Base-by-base conservation (phyloP, 1,140 invertebrate species). In the Drosophila yakuba region DNA sequence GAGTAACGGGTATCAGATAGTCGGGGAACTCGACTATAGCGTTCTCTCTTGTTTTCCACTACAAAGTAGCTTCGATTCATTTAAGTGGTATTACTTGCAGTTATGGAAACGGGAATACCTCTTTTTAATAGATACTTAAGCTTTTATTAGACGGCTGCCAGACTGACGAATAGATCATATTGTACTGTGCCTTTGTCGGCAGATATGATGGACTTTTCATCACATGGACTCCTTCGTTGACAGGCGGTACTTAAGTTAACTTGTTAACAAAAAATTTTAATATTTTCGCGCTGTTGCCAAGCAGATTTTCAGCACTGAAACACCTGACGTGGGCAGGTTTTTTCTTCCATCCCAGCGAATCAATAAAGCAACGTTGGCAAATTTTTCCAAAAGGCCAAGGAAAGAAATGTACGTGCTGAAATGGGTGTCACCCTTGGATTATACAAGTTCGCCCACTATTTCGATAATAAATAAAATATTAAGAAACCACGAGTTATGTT, bases 401-500 rank as follows among this genome's bases (percentile, higher is more conserved):
- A 23, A 20, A 36, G 15, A 32, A 50, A 32, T 48, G 17, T 71
- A 71, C 67, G 64, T 71, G 67, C 67, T 2, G 41, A 69, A 50
- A 48, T 12, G n/a, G 41, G n/a, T 64, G 43, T 71, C 11, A 69
- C 17, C 43, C 52, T 4, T 47, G 63, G 63, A 56, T 69, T 69
- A 69, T 45, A 69, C 43, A 69, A 69, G 48, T 57, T 39, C 14
- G 17, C 38, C 63, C 63, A 32, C 44, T 39, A 64, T 50, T 41
- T 50, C 44, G 14, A 44, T 52, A 68, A 68, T 66, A 68, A 68
- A 67, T 52, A 43, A 68, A 61, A 56, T 69, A 69, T 35, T 69
- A 55, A 23, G n/a, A 38, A 44, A n/a, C 7, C 17, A 39, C 67
- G 38, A 32, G 36, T 43, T 45, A 23, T 62, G 28, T 12, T 62